phyloP scores from a whole-genome alignment of 2,113 vertebrate species.

The Merops nubicus region DNA sequence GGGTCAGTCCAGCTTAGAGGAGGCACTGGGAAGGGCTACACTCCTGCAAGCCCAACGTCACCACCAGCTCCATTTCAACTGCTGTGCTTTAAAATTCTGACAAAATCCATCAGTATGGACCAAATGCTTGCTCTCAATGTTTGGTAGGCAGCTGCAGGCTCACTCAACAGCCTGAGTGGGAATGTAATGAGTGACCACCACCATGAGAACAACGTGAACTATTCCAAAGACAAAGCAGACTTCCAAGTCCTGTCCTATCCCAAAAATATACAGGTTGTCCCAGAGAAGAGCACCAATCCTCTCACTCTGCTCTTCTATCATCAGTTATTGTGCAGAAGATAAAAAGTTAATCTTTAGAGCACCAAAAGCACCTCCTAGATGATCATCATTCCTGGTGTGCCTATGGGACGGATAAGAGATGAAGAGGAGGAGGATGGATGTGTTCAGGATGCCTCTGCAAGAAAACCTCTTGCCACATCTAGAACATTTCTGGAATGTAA shows the following conservation, averaged over 20 bases:
- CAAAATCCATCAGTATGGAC: background rate
- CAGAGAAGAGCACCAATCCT: background rate
- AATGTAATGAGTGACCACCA: background rate
- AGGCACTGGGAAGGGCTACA: background rate
- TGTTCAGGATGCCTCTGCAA: background rate
- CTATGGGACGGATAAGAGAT: background rate
- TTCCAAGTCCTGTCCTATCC: background rate
- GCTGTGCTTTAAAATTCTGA: background rate
- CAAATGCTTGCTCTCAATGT: background rate
- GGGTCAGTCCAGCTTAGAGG: background rate
- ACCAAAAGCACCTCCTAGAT: background rate
- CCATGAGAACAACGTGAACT: background rate
- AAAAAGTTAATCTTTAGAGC: background rate
- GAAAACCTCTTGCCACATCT: background rate
- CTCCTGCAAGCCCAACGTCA: background rate
- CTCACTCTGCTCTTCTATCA: background rate
- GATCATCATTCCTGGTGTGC: background rate
- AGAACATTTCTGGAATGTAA: background rate
- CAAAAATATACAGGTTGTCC: background rate
- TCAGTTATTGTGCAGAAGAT: background rate
- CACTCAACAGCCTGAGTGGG: background rate
- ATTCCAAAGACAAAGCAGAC: background rate
- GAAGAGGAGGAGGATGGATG: background rate
- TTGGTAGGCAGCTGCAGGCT: background rate
- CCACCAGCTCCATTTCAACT: background rate